Evolutionary conservation across 2,888 invertebrate species (phyloP), one percentile per base, ranked within the genome.

Genomic region (Limnephilus lunatus): DNA sequence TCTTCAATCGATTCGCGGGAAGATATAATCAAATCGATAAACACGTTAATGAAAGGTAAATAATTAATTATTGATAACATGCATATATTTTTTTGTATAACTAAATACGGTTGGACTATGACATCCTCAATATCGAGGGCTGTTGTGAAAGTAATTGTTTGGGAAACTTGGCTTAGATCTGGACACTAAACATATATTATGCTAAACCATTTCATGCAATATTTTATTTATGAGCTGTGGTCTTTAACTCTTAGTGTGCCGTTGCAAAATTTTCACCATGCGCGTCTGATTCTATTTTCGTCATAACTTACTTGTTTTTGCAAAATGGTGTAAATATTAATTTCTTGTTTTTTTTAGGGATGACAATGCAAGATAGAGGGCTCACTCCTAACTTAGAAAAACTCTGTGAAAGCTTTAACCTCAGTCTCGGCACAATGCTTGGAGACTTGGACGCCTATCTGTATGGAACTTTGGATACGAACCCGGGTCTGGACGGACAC

Each of bases 341-440:
- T 39, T 39, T 35, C 35, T 35, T 35, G 35, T 35, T 35, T 9
- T 91, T 93, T 0, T 86, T 25, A 96, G 96, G 96, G 2, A 96
- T 98, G 95, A 95, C 97, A 0, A 97, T 98, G 96, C 98, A 98
- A 95, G 97, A 98, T 5, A 97, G 97, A 94, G 98, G 98, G 0
- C 98, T 97, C 95, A 98, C 98, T 0, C 97, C 97, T 0, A 97
- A 97, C 35, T 95, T 98, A 82, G 97, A 98, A 86, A 97, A 97
- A 94, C 96, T 98, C 0, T 98, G 98, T 94, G 95, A 96, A 88
- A 95, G 95, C 94, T 95, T 98, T 80, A 98, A 98, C 94, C 94
- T 95, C 1, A 97, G 96, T 94, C 95, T 98, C 85, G 96, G 96
- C 86, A 96, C 96, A 88, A 95, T 98, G 91, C 96, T 98, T 31